A percentile compares a stretch with the other conserved stretches of the same genome.
These are phyloP conservation scores for Lasioglossum baleicum DNA, from an alignment of 1,140 invertebrate species.

Conservation along the genomic window DNA sequence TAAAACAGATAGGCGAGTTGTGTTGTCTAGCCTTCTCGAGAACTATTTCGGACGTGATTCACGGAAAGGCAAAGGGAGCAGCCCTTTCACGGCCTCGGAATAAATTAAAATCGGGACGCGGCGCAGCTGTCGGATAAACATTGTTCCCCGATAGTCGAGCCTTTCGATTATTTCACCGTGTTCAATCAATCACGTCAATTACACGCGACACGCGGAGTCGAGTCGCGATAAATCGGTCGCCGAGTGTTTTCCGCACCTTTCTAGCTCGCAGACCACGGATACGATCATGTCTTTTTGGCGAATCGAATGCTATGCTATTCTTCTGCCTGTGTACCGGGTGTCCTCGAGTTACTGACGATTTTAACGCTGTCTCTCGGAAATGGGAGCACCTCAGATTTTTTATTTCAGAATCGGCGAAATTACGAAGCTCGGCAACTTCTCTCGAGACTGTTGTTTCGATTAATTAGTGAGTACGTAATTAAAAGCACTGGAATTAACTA, in stretches of 20 bases:
- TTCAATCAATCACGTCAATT: conserved; percentile 59
- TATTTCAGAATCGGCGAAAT: too few relatives aligned
- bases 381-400: too few relatives aligned
- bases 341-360: too few relatives aligned
- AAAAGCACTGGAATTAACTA: too few relatives aligned
- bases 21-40: not conserved
- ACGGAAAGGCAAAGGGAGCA: not conserved
- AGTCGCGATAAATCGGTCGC: conserved; percentile 39
- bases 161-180: conserved; percentile 30
- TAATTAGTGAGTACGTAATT: too few relatives aligned
- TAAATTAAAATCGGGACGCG: conserved; percentile 41
- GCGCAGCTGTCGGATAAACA: conserved; percentile 53
- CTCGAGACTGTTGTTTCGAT: too few relatives aligned
- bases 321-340: not conserved
- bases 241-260: conserved; percentile 4
- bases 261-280: not conserved
- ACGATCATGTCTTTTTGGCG: conserved; percentile 1
- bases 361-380: too few relatives aligned
- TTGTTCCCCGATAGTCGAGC: conserved; percentile 45
- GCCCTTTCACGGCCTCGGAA: conserved; percentile 18
- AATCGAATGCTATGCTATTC: too few relatives aligned
- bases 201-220: conserved; percentile 39
- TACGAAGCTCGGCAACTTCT: too few relatives aligned
- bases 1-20: not conserved
- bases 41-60: conserved; percentile 7